Base-by-base conservation (phyloP, 2,888 invertebrate genomes). In the Esperia sulphurella region DNA sequence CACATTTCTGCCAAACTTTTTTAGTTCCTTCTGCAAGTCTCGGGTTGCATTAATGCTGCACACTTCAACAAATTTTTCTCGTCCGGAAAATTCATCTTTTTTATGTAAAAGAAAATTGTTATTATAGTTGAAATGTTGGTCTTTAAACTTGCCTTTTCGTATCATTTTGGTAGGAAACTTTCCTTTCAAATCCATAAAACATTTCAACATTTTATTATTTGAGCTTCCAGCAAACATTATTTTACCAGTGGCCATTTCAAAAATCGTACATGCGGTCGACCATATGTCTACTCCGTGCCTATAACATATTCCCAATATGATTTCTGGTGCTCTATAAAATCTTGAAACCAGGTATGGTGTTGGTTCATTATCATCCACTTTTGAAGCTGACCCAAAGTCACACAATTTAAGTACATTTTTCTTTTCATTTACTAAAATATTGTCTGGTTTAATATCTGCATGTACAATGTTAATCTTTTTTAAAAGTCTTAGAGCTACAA, bases 391-490 rank as follows among this genome's bases (percentile, higher is more conserved):
- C 14, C 99, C 99, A 90, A 99, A 99, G 91, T 99, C 99, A 85
- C 99, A 99, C 41, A 99, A 88, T 85, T 99, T 99, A 66, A 99
- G 83, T 49, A 97, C 93, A 75, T 98, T 91, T 86, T 99, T 99
- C 75, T 95, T 97, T 81, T 99, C 98, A 89, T 98, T 98, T 12
- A 99, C 98, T 83, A 99, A 91, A 83, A 99, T 99, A 82, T 99
- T 99, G 79, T 99, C 99, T 9, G 99, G 99, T 83, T 99, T 99
- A 66, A 99, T 98, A 83, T 99, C 99, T 68, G 98, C 98, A 91
- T 99, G 99, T 46, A 99, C 89, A 61, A 99, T 97, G 61, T 96
- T 97, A 59, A 97, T 95, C 81, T 97, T 97, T 79, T 97, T 98
- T 48, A 99, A 90, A 42, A 98, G 91, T 75, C 97, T 96, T 54